Evolutionary conservation across 2,113 vertebrate species (phyloP), one percentile per base, ranked within the genome.

Genomic region (Malurus elegans): DNA sequence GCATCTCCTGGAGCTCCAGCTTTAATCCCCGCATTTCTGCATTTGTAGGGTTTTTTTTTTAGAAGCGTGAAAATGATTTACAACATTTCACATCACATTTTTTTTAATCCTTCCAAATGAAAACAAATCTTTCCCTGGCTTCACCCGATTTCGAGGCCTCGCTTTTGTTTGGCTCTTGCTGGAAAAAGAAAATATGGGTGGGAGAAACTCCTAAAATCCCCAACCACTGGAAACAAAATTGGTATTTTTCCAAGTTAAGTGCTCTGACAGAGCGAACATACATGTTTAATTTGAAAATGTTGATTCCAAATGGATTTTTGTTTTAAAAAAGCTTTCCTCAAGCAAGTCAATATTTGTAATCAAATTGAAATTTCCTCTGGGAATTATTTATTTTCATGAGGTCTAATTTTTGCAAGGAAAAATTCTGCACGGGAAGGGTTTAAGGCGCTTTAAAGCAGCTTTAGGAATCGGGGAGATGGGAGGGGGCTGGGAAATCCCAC

Each of bases 261-360:
- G 47, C 61, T 88, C 28, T 75, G 91, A 75, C 78, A 69, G 90
- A 79, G 74, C 0, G 61, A 93, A 92, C 86, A 93, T 93, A 94
- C 90, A 95, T 93, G 92, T 94, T 97, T 96, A 97, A 97, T 97
- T 96, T 80, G 67, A 94, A 96, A 96, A 90, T 90, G 92, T 94
- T 96, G 92, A 93, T 94, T 95, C 96, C 92, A 95, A 97, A 96
- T 95, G 94, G 94, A 96, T 97, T 97, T 97, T 92, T 93, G 74
- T 93, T 94, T 66, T 28, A 94, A 91, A 92, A 92, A 94, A 83
- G 23, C 86, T 89, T 92, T 85, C 96, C 92, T 60, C 75, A 23
- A 96, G 94, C 94, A 96, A 96, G 96, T 96, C 95, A 96, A 97
- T 95, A 96, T 95, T 97, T 97, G 92, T 97, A 96, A 97, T 97